Conservation (phyloP, 2,113 vertebrate genomes). For the Cairina moschata region DNA sequence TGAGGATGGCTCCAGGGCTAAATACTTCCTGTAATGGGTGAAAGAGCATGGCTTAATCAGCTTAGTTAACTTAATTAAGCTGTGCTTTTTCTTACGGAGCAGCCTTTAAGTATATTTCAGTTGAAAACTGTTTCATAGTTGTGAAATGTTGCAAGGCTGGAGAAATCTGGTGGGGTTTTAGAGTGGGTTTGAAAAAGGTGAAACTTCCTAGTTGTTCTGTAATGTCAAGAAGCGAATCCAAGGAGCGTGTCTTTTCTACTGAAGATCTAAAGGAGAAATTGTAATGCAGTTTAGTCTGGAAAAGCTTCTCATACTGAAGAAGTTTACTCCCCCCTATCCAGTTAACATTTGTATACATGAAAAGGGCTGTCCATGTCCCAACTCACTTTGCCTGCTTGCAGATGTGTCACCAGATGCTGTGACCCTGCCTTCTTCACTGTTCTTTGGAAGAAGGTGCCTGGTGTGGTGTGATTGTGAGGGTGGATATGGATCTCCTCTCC, state of each 20-base stretch:
- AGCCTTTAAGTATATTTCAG: conserved; percentile 11
- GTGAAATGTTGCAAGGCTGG: not conserved
- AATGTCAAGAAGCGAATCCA: not conserved
- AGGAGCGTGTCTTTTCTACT: not conserved
- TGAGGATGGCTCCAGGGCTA: conserved; percentile 34
- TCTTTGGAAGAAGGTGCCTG: not conserved
- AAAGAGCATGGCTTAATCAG: conserved; percentile 61
- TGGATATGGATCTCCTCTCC: not conserved
- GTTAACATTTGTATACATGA: not conserved
- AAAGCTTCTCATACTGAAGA: not conserved
- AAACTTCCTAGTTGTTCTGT: not conserved
- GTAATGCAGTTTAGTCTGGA: not conserved
- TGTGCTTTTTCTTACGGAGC: conserved; percentile 34
- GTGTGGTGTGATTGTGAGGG: not conserved
- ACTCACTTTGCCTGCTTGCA: not conserved
- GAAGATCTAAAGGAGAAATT: not conserved
- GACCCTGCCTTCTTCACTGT: not conserved
- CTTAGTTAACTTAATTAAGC: conserved; percentile 68
- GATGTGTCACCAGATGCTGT: not conserved
- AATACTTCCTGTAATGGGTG: conserved; percentile 52
- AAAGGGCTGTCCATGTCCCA: not conserved
- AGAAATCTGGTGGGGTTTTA: conserved; percentile 5
- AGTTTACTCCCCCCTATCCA: not conserved
- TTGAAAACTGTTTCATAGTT: conserved; percentile 18
- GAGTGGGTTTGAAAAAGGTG: not conserved